Evolutionary conservation across 2,797 vertebrate genomes (phyloP).

Genomic region (Brachyrhaphis roseni): DNA sequence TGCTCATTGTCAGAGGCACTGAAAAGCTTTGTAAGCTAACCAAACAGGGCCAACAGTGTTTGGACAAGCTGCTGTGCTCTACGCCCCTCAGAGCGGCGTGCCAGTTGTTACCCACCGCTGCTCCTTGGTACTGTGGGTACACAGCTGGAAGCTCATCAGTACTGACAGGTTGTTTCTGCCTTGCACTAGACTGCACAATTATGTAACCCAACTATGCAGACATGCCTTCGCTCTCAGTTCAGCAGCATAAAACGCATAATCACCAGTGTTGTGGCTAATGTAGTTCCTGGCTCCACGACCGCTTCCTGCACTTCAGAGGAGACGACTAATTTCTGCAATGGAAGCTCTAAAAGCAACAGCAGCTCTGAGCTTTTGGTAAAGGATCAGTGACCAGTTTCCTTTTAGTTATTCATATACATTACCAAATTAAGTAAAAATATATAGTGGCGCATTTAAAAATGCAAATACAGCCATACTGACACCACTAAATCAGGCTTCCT

Average conservation of each 20-base stretch:
- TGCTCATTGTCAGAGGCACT: constrained; percentile 74
- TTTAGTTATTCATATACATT: neutral
- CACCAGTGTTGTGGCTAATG: constrained; percentile 42
- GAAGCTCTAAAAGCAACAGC: constrained; percentile 1
- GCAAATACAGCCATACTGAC: neutral
- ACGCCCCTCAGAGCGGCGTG: constrained; percentile 55
- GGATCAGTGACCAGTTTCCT: neutral
- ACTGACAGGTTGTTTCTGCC: constrained; percentile 49
- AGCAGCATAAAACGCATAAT: constrained; percentile 9
- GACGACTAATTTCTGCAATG: constrained; percentile 19
- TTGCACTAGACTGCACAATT: constrained; percentile 20
- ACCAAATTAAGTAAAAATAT: neutral
- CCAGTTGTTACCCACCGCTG: constrained; percentile 63
- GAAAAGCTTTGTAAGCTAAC: constrained; percentile 76
- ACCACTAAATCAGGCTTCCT: neutral
- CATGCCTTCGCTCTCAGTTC: constrained; percentile 10
- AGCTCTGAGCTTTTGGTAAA: neutral
- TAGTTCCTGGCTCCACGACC: constrained; percentile 30
- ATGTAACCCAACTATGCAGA: constrained; percentile 24
- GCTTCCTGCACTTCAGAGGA: constrained; percentile 36
- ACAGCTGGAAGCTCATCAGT: constrained; percentile 43
- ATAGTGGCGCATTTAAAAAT: neutral
- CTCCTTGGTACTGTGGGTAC: constrained; percentile 42
- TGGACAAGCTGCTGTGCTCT: constrained; percentile 63
- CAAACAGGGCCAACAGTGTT: constrained; percentile 76